Evolutionary conservation across 1,140 invertebrate genomes (phyloP).

Genomic region (Atta texana): DNA sequence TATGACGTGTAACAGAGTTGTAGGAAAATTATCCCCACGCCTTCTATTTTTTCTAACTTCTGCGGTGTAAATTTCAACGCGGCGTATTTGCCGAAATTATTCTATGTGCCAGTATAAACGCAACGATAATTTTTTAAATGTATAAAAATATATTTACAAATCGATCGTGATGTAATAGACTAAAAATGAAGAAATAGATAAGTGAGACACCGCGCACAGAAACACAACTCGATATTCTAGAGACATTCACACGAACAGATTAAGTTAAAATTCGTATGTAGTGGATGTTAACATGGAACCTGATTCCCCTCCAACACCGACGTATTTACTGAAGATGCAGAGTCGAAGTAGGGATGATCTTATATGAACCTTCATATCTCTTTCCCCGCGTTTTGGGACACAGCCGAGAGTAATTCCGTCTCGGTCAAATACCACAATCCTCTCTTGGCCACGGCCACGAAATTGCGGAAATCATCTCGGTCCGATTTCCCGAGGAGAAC

Average conservation of each 20-base stretch:
- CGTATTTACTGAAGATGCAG: too few relatives aligned
- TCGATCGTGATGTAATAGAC: background rate
- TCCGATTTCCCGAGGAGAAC: conserved; percentile 68
- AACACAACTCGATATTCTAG: background rate
- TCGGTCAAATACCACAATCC: conserved; percentile 68
- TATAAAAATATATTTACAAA: background rate
- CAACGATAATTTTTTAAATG: background rate
- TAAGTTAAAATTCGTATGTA: background rate
- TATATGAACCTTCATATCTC: conserved; percentile 75
- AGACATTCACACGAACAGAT: background rate
- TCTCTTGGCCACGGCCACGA: conserved; percentile 56
- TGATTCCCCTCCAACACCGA: conserved; percentile 45
- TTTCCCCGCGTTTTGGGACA: background rate
- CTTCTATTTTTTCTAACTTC: too few relatives aligned
- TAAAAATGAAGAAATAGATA: background rate
- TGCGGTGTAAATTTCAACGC: too few relatives aligned
- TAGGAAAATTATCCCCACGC: too few relatives aligned
- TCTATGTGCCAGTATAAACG: background rate
- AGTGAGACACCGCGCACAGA: background rate
- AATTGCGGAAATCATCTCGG: conserved; percentile 77
- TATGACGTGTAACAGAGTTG: too few relatives aligned
- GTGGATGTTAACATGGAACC: conserved; percentile 9
- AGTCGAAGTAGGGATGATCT: conserved; percentile 67
- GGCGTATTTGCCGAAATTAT: too few relatives aligned
- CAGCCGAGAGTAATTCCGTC: conserved; percentile 51